These are phyloP conservation scores for Melanotus villosus DNA, from an alignment of 2,888 invertebrate genomes.

Conservation along the genomic window DNA sequence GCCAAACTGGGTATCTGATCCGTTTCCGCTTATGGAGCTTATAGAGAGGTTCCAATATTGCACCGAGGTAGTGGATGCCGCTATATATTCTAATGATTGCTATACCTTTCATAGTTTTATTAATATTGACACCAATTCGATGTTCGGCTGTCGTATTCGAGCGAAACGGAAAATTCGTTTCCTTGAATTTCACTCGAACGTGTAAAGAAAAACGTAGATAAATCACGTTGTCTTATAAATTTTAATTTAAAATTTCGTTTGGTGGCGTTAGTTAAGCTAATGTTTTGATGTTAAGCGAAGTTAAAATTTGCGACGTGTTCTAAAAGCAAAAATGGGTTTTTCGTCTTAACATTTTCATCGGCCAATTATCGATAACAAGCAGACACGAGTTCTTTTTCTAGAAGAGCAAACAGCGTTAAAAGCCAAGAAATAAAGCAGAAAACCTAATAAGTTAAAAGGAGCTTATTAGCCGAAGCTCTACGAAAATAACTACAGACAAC, in stretches of 20 bases:
- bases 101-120: neutral
- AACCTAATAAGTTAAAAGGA: slow-evolving; percentile 20
- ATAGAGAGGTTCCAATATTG: slow-evolving; percentile 46
- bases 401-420: neutral
- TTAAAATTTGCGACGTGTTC: no score
- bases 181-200: neutral
- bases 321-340: no score
- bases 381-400: neutral
- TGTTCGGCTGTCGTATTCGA: neutral
- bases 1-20: slow-evolving; percentile 49
- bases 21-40: slow-evolving; percentile 42
- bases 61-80: neutral
- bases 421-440: neutral
- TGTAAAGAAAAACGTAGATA: no score
- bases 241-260: no score
- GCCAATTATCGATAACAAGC: slow-evolving; percentile 7
- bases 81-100: neutral
- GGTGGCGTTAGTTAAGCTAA: no score
- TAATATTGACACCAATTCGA: neutral
- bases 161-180: neutral
- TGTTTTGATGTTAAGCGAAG: no score
- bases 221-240: no score
- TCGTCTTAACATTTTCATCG: neutral
- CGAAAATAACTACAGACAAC: slow-evolving; percentile 21
- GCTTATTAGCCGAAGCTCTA: slow-evolving; percentile 19